phyloP scores from a whole-genome alignment of 2,888 invertebrate species.

The Ophioninae sp. region DNA sequence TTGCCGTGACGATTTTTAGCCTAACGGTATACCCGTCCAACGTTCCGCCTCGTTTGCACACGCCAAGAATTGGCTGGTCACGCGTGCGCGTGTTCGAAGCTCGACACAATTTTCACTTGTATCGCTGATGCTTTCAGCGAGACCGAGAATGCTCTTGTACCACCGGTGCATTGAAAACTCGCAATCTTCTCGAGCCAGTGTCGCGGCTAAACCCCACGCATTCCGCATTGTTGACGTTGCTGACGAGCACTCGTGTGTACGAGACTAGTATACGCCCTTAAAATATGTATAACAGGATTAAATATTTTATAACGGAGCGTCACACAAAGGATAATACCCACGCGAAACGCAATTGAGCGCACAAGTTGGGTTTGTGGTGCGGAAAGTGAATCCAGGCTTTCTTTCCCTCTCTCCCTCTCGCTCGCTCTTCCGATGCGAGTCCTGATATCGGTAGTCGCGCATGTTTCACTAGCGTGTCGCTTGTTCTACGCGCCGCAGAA shows the following conservation, averaged over 20 bases:
- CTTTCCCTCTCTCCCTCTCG: constrained; percentile 13
- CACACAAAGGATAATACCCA: neutral
- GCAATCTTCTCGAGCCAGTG: neutral
- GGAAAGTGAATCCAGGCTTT: constrained; percentile 50
- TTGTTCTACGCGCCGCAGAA: constrained; percentile 51
- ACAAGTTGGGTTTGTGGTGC: neutral
- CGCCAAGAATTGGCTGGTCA: neutral
- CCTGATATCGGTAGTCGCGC: constrained; percentile 57
- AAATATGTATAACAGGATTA: constrained; percentile 3
- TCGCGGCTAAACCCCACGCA: constrained; percentile 22
- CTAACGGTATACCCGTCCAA: neutral
- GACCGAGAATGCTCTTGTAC: constrained; percentile 24
- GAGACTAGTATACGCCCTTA: neutral
- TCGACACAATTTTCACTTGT: constrained; percentile 21
- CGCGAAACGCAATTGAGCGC: neutral
- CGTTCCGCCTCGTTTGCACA: neutral
- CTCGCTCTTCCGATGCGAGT: constrained; percentile 45
- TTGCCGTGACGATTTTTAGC: neutral
- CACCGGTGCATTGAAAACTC: neutral
- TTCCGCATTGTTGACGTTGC: constrained; percentile 30
- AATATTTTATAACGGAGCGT: constrained; percentile 21
- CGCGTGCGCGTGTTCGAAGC: constrained; percentile 39
- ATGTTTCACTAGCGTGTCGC: constrained; percentile 58
- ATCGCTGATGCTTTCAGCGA: constrained; percentile 2
- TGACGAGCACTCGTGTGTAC: constrained; percentile 12